Conservation (phyloP, 2,797 vertebrate genomes). For the Carapus acus region DNA sequence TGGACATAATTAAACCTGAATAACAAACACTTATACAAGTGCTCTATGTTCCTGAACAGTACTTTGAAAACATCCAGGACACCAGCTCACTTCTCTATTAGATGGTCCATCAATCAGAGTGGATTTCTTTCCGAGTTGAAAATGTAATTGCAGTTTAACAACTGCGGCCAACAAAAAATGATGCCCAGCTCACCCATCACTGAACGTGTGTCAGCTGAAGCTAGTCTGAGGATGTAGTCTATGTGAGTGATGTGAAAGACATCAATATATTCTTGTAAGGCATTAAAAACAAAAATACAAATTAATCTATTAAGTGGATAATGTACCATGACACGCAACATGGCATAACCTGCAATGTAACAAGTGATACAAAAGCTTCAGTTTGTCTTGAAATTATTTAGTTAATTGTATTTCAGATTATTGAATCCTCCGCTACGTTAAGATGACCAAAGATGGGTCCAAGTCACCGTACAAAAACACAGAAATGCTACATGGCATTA, state of each 20-base stretch:
- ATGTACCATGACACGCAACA: too few species aligned
- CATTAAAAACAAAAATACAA: too few species aligned
- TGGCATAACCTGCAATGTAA: too few species aligned
- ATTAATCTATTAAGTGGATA: too few species aligned
- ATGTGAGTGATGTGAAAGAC: slow-evolving; percentile 16
- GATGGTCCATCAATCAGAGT: slow-evolving; percentile 58
- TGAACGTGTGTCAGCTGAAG: slow-evolving; percentile 30
- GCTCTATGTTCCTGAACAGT: slow-evolving; percentile 64
- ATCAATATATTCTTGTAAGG: too few species aligned
- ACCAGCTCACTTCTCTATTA: slow-evolving; percentile 56
- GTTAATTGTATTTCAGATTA: too few species aligned
- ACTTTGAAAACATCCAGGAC: slow-evolving; percentile 67
- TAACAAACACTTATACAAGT: slow-evolving; percentile 78
- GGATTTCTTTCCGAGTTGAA: slow-evolving; percentile 58
- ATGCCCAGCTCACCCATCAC: slow-evolving; percentile 41
- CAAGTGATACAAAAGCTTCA: too few species aligned
- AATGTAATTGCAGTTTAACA: slow-evolving; percentile 61
- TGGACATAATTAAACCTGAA: slow-evolving; percentile 83
- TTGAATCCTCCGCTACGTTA: too few species aligned
- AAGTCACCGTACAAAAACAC: slow-evolving; percentile 22
- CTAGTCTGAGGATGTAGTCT: slow-evolving; percentile 25
- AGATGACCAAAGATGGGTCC: too few species aligned
- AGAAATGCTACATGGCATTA: slow-evolving; percentile 35
- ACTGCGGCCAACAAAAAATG: slow-evolving; percentile 56
- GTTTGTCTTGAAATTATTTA: too few species aligned